Percentiles rank a stretch among this genome's conserved stretches.
Evolutionary conservation across 2,113 vertebrate species (phyloP).

Genomic region (Pygoscelis adeliae): DNA sequence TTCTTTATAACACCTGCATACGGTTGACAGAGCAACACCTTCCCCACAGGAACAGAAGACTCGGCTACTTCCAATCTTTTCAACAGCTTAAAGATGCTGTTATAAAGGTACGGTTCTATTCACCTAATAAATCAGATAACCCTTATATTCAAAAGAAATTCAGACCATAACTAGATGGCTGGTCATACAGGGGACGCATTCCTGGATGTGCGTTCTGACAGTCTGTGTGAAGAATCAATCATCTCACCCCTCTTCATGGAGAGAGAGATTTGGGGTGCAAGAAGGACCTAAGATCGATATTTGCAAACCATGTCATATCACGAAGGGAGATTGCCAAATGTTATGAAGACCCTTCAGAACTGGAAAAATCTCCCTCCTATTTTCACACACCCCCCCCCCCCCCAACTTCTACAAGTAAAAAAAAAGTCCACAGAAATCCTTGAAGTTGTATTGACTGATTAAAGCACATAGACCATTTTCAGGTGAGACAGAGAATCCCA

Average conservation of each 20-base stretch:
- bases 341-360: not conserved
- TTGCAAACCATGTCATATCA: not conserved
- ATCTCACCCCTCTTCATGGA: not conserved
- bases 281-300: not conserved
- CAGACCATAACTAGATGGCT: not conserved
- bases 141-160: not conserved
- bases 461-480: not conserved
- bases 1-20: not conserved
- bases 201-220: not conserved
- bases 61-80: not conserved
- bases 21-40: not conserved
- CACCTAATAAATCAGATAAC: not conserved
- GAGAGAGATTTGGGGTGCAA: not conserved
- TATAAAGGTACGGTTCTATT: not conserved
- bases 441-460: not conserved
- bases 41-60: not conserved
- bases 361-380: not conserved
- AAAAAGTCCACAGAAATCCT: not conserved
- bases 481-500: not conserved
- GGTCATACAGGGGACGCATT: not conserved
- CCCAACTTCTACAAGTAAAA: not conserved
- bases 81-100: not conserved
- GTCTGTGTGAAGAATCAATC: not conserved
- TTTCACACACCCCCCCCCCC: not conserved
- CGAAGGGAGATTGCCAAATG: not conserved